Base-by-base conservation (phyloP, 2,113 vertebrate genomes). In the Leptobrachium leishanense region DNA sequence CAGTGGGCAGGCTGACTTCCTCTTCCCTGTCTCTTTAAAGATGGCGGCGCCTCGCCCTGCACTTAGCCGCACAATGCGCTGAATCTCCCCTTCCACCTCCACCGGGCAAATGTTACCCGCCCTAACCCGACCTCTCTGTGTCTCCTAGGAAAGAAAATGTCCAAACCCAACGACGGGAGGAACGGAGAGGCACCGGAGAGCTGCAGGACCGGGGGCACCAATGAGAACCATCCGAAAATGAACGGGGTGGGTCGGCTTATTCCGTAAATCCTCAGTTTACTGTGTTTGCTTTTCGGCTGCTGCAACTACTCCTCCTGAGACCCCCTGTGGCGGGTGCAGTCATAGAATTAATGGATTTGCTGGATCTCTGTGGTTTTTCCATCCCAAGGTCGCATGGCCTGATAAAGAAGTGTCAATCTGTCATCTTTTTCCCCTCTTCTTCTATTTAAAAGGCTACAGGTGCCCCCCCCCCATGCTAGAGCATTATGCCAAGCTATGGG, bases 61-160 rank as follows among this genome's bases (percentile, higher is more conserved):
- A 82, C 80, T 79, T 81, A 84, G 43, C 85, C 85, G 85, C 88
- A 84, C 68, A 53, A 72, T 50, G 44, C 55, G 70, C 63, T 79
- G 69, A 79, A 40, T 53, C 6, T 2, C 46, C 62, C 57, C 9
- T 43, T 54, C 39, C 68, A 53, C 20, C 20, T 31, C 20, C 20
- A 31, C 20, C 20, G 20, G 20, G 20, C 20, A 31, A 31, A 31
- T 9, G 42, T 20, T 46, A 46, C 82, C 57, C 72, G 84, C 83
- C 75, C 83, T 81, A 31, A 31, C 20, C 20, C 20, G 20, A 31
- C 20, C 20, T 31, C 20, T 31, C 44, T 80, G 68, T 87, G 55
- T 62, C 81, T 85, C 83, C 73, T 87, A 90, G 96, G 95, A 82
- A 96, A 94, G 85, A 95, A 82, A 88, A 96, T 90, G 96, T 92